phyloP scores from a whole-genome alignment of 2,797 vertebrate genomes.

The Sebastes taczanowskii region DNA sequence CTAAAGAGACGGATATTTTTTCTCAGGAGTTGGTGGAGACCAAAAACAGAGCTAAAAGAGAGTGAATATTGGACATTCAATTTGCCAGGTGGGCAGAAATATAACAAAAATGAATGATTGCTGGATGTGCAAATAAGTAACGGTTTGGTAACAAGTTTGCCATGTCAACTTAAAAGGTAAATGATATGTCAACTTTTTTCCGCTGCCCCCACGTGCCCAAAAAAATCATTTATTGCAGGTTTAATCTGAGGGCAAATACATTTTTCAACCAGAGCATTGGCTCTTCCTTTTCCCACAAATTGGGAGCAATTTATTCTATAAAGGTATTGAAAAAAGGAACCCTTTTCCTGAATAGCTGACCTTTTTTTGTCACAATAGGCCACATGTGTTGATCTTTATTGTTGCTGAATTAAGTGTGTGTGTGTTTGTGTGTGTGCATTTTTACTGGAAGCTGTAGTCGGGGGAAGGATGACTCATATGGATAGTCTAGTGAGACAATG shows the following conservation, averaged over 20 bases:
- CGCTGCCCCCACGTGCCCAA: too few relatives aligned
- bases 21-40: neutral
- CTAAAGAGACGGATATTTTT: neutral
- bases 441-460: conserved; percentile 49
- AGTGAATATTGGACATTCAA: neutral
- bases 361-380: neutral
- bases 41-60: neutral
- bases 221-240: neutral
- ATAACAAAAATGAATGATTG: neutral
- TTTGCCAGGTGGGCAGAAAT: neutral
- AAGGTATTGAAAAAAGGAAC: neutral
- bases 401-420: conserved; percentile 28
- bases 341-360: conserved; percentile 6
- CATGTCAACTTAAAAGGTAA: neutral
- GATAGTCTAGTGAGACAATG: conserved; percentile 65
- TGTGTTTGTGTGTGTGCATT: neutral
- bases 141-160: neutral
- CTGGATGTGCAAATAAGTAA: neutral
- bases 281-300: neutral
- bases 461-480: conserved; percentile 59
- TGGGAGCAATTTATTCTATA: neutral
- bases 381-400: conserved; percentile 34
- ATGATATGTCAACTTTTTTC: too few relatives aligned
- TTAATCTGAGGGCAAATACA: neutral
- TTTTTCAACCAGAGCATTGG: neutral